These are phyloP conservation scores for Xestia xanthographa DNA, from an alignment of 2,888 invertebrate genomes.

Conservation along the genomic window DNA sequence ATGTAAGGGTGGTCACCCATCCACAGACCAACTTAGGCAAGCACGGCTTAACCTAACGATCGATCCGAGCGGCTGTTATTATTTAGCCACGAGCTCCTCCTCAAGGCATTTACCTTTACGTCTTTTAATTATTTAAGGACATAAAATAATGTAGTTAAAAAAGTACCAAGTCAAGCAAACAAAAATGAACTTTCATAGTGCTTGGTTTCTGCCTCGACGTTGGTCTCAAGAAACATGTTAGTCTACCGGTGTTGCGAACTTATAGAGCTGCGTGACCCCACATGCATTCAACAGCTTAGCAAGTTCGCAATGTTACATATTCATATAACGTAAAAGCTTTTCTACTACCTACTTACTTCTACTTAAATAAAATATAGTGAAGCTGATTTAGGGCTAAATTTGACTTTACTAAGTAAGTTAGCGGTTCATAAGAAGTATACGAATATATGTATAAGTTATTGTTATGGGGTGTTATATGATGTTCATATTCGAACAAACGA, in stretches of 20 bases:
- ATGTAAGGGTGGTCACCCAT: too few relatives aligned
- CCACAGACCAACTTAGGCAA: too few relatives aligned
- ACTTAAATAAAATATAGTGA: background rate
- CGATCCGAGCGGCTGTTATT: too few relatives aligned
- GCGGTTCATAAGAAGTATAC: too few relatives aligned
- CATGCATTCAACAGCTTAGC: conserved; percentile 11
- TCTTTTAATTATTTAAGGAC: too few relatives aligned
- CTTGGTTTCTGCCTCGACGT: background rate
- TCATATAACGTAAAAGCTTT: conserved; percentile 28
- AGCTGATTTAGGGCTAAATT: background rate
- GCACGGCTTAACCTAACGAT: too few relatives aligned
- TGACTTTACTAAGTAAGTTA: background rate
- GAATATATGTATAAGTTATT: too few relatives aligned
- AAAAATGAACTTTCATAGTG: background rate
- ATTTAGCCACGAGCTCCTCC: too few relatives aligned
- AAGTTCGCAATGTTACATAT: background rate
- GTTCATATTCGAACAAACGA: background rate
- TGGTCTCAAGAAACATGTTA: background rate
- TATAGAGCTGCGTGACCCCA: conserved; percentile 12
- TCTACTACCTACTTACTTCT: background rate
- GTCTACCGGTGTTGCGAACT: background rate
- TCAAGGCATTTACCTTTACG: too few relatives aligned
- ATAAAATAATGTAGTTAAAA: too few relatives aligned
- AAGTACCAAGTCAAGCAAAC: background rate
- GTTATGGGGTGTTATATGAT: background rate